These are phyloP conservation scores for Frankliniella fusca DNA, from an alignment of 2,888 invertebrate genomes.

Conservation along the genomic window DNA sequence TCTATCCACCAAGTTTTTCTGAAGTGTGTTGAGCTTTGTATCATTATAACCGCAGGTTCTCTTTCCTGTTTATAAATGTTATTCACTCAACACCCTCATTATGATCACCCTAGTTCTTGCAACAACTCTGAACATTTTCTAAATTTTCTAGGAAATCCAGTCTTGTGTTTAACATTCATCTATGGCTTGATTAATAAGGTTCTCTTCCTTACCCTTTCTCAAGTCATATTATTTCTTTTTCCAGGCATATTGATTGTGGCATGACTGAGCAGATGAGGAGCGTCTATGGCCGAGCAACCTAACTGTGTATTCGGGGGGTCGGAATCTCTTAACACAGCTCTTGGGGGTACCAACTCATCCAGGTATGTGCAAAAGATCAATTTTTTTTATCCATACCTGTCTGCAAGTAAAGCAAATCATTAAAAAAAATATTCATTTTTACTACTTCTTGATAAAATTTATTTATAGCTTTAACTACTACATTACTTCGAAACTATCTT, in stretches of 20 bases:
- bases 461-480: too few species aligned
- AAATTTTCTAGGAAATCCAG: too few species aligned
- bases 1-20: too few species aligned
- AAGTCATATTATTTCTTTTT: background rate
- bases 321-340: slow-evolving; percentile 48
- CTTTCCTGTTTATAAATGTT: background rate
- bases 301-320: slow-evolving; percentile 68
- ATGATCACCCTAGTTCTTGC: too few species aligned
- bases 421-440: too few species aligned
- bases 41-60: background rate
- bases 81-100: too few species aligned
- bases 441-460: too few species aligned
- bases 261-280: slow-evolving; percentile 67
- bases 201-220: slow-evolving; percentile 30
- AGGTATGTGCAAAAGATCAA: background rate
- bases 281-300: slow-evolving; percentile 90
- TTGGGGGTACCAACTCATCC: slow-evolving; percentile 30
- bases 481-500: too few species aligned
- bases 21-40: background rate
- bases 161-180: slow-evolving; percentile 20
- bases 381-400: background rate
- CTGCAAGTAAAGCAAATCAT: too few species aligned
- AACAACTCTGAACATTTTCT: too few species aligned
- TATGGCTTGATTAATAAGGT: slow-evolving; percentile 5
- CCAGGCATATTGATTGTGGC: slow-evolving; percentile 44